phyloP scores from a whole-genome alignment of 2,888 invertebrate species.

The Elegia similella region DNA sequence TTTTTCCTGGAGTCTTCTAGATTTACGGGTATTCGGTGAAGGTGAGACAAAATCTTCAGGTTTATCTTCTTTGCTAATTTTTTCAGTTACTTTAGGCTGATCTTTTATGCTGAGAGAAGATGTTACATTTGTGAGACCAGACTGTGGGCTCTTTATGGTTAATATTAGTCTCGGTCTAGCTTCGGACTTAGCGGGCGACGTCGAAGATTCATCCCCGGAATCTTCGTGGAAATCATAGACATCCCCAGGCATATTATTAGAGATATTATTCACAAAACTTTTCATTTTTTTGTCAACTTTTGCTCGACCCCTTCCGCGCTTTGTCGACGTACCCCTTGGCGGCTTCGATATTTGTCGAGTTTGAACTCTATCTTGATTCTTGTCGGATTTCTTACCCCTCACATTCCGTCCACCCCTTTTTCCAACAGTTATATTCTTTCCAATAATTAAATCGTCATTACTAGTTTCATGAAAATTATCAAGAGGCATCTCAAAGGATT shows the following conservation, averaged over 20 bases:
- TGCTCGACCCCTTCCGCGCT: conserved; percentile 75
- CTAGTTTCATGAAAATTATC: conserved; percentile 29
- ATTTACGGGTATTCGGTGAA: conserved; percentile 88
- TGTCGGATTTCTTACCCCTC: conserved; percentile 69
- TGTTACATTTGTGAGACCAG: conserved; percentile 63
- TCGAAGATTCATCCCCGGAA: conserved; percentile 87
- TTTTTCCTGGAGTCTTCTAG: conserved; percentile 89
- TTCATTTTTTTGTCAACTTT: conserved; percentile 79
- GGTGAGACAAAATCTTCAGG: conserved; percentile 84
- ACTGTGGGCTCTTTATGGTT: conserved; percentile 88
- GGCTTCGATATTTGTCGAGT: conserved; percentile 73
- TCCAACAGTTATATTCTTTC: conserved; percentile 37
- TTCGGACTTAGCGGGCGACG: conserved; percentile 68
- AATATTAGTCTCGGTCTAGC: conserved; percentile 88
- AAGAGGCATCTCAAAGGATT: conserved; percentile 31
- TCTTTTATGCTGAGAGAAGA: conserved; percentile 70
- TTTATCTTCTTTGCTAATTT: conserved; percentile 66
- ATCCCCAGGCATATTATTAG: conserved; percentile 85
- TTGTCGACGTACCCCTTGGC: conserved; percentile 55
- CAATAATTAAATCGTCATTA: conserved; percentile 37
- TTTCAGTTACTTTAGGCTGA: conserved; percentile 52
- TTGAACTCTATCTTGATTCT: conserved; percentile 62
- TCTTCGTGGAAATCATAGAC: conserved; percentile 96
- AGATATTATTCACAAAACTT: conserved; percentile 69
- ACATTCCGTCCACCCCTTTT: conserved; percentile 68